Percentiles rank a stretch among this genome's conserved stretches.
Conservation (phyloP, 2,888 invertebrate species). For the Allolobophora icterica region DNA sequence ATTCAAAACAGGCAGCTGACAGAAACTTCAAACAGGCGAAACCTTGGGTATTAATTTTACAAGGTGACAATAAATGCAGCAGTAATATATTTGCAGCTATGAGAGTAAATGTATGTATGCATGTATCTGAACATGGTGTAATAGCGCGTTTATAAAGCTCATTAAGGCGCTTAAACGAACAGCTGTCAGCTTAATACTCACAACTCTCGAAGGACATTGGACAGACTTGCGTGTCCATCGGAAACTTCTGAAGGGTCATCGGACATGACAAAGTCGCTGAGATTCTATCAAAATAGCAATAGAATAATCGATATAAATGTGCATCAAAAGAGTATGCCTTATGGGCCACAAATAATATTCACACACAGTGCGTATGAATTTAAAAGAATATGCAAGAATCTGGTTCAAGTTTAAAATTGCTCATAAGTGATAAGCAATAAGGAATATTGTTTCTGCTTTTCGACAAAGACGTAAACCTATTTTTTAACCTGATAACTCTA, state of each 20-base stretch:
- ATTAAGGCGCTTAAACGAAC: not conserved
- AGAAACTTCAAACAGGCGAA: too few species aligned
- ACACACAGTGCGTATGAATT: not conserved
- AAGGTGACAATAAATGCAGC: too few species aligned
- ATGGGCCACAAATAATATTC: not conserved
- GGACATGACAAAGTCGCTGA: constrained; percentile 52
- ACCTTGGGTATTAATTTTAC: too few species aligned
- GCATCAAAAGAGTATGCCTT: not conserved
- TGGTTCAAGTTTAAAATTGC: not conserved
- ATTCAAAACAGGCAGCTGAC: too few species aligned
- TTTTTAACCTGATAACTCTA: too few species aligned
- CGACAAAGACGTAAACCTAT: too few species aligned
- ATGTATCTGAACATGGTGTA: too few species aligned
- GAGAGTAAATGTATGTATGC: not conserved
- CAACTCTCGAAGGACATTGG: constrained; percentile 53
- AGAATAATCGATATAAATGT: not conserved
- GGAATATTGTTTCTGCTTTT: too few species aligned
- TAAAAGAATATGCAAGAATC: not conserved
- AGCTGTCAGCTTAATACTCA: constrained; percentile 36
- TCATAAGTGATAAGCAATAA: too few species aligned
- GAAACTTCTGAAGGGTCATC: constrained; percentile 60
- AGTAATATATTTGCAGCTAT: not conserved
- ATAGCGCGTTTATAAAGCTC: too few species aligned
- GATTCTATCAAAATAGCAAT: constrained; percentile 32
- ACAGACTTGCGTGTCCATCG: constrained; percentile 58